phyloP scores from a whole-genome alignment of 2,888 invertebrate genomes.

The Euclidia mi region DNA sequence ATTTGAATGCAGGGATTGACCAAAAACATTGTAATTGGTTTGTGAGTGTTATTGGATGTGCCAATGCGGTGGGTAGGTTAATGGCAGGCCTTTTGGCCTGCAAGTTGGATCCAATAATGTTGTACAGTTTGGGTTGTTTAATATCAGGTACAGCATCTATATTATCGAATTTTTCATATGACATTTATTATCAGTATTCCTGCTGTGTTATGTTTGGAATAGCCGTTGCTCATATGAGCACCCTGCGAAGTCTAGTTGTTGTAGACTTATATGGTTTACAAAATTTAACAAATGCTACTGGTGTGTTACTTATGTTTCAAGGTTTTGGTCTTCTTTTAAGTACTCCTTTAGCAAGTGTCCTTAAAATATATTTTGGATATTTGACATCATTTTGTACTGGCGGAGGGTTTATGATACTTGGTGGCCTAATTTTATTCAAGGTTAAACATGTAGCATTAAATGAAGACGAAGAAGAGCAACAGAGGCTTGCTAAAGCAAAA shows the following conservation, averaged over 20 bases:
- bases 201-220: constrained; percentile 77
- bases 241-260: constrained; percentile 74
- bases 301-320: constrained; percentile 79
- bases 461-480: constrained; percentile 39
- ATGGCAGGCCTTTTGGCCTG: constrained; percentile 69
- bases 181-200: constrained; percentile 74
- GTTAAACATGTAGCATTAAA: constrained; percentile 56
- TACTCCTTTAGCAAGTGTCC: constrained; percentile 74
- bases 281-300: constrained; percentile 82
- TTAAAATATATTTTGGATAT: constrained; percentile 73
- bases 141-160: constrained; percentile 70
- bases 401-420: constrained; percentile 71
- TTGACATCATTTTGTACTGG: constrained; percentile 73
- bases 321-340: constrained; percentile 79
- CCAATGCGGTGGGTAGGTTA: constrained; percentile 76
- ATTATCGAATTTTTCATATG: constrained; percentile 70
- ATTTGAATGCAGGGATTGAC: constrained; percentile 68
- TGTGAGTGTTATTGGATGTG: constrained; percentile 77
- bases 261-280: constrained; percentile 82
- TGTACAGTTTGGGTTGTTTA: constrained; percentile 58
- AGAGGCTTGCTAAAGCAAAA: neutral
- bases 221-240: constrained; percentile 68
- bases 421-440: constrained; percentile 70
- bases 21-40: constrained; percentile 71
- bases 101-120: constrained; percentile 68